Conservation (phyloP, 2,888 invertebrate species). For the Apotomis betuletana region DNA sequence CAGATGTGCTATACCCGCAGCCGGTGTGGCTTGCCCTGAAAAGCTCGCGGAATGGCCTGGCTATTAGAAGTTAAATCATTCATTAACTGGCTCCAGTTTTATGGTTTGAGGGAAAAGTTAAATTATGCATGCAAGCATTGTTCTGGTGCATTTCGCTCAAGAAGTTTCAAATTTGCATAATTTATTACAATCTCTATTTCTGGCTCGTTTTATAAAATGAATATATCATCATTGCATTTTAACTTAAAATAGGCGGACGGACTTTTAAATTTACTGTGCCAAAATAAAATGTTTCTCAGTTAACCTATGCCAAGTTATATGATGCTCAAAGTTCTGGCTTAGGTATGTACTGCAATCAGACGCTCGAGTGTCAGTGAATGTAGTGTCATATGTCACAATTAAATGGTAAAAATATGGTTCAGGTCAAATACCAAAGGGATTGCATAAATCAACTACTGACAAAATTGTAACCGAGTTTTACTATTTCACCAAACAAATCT, state of each 20-base stretch:
- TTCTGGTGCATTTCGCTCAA: conserved; percentile 32
- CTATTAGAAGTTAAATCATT: conserved; percentile 19
- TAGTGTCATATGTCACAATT: no score
- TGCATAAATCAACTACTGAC: no score
- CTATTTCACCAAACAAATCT: no score
- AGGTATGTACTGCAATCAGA: no score
- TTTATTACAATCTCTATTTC: conserved; percentile 23
- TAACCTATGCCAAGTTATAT: no score
- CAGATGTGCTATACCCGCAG: no score
- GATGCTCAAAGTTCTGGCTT: no score
- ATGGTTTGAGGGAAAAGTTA: conserved; percentile 28
- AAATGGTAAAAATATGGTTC: no score
- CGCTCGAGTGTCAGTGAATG: no score
- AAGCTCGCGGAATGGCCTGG: conserved; percentile 5
- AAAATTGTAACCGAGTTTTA: no score
- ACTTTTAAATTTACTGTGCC: background rate
- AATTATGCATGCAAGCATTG: conserved; percentile 32
- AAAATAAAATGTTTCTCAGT: background rate
- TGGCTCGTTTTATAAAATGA: conserved; percentile 13
- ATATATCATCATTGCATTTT: background rate
- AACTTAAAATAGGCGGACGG: background rate
- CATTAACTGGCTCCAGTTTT: conserved; percentile 23
- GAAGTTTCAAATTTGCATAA: conserved; percentile 29
- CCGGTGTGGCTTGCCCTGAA: background rate
- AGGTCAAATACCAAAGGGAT: no score